Conservation (phyloP, 1,140 invertebrate species). For the Liolophura sinensis region DNA sequence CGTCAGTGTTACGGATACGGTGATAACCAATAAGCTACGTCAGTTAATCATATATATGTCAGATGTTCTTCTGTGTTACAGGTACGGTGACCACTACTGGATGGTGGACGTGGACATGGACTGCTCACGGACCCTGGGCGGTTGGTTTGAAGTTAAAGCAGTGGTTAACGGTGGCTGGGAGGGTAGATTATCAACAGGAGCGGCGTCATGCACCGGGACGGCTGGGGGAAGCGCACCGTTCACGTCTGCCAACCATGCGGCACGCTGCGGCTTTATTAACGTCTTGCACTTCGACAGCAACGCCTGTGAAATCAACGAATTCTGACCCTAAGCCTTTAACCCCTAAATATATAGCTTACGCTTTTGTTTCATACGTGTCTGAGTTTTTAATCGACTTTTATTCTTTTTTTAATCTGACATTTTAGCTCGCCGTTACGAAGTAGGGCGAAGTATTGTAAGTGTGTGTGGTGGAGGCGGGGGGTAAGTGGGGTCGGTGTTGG, state of each 20-base stretch:
- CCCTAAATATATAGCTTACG: too few species aligned
- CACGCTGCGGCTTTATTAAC: constrained; percentile 58
- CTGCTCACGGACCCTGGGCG: constrained; percentile 57
- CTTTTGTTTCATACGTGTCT: too few species aligned
- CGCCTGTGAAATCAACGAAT: constrained; percentile 42
- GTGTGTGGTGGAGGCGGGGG: too few species aligned
- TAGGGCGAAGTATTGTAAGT: too few species aligned
- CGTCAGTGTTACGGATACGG: not conserved
- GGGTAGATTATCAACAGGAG: constrained; percentile 26
- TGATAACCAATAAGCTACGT: not conserved
- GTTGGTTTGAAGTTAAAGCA: constrained; percentile 62
- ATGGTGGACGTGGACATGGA: constrained; percentile 61
- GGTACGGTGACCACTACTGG: constrained; percentile 62
- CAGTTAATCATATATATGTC: too few species aligned
- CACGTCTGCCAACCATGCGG: constrained; percentile 55
- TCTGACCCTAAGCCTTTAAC: too few species aligned
- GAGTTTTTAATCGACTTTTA: too few species aligned
- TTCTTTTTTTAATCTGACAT: too few species aligned
- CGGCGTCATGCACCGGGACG: constrained; percentile 37
- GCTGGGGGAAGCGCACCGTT: constrained; percentile 48
- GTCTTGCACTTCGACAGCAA: constrained; percentile 52
- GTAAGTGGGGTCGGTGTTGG: too few species aligned
- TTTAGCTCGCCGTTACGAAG: too few species aligned
- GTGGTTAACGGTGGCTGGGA: constrained; percentile 49
- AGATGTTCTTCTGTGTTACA: constrained; percentile 13